Conservation (phyloP, 2,888 invertebrate species). For the Operophtera brumata region DNA sequence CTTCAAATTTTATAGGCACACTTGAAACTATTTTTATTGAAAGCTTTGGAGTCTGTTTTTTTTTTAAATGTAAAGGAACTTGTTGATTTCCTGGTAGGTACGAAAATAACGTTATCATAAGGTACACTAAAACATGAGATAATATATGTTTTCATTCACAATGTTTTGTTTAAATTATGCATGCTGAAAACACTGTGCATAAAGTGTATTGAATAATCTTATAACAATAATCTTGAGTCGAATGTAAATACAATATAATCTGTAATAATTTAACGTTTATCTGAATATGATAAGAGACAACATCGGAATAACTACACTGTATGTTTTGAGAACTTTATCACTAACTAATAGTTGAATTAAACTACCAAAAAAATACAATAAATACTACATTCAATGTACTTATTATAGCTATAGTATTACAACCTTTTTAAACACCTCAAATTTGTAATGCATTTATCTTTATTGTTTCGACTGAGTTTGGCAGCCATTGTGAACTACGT, state of each 20-base stretch:
- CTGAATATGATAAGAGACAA: too few relatives aligned
- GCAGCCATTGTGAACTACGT: not conserved
- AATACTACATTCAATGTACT: not conserved
- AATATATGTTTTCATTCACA: constrained; percentile 1
- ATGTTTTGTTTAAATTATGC: constrained; percentile 6
- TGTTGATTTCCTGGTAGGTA: too few relatives aligned
- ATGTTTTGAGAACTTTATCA: not conserved
- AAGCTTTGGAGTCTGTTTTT: too few relatives aligned
- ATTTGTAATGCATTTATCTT: not conserved
- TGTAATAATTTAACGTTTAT: not conserved
- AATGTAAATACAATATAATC: not conserved
- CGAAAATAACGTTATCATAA: not conserved
- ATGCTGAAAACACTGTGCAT: constrained; percentile 19
- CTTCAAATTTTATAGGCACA: too few relatives aligned
- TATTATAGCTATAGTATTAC: not conserved
- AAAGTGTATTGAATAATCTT: not conserved
- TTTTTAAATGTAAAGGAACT: too few relatives aligned
- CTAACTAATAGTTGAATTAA: not conserved
- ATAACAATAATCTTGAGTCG: constrained; percentile 1
- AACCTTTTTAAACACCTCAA: constrained; percentile 2
- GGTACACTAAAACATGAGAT: not conserved
- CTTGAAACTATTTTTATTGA: too few relatives aligned
- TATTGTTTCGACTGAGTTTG: not conserved
- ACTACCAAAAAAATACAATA: not conserved
- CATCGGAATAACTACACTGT: not conserved